phyloP scores from a whole-genome alignment of 2,797 vertebrate genomes.

The Potorous gilbertii region DNA sequence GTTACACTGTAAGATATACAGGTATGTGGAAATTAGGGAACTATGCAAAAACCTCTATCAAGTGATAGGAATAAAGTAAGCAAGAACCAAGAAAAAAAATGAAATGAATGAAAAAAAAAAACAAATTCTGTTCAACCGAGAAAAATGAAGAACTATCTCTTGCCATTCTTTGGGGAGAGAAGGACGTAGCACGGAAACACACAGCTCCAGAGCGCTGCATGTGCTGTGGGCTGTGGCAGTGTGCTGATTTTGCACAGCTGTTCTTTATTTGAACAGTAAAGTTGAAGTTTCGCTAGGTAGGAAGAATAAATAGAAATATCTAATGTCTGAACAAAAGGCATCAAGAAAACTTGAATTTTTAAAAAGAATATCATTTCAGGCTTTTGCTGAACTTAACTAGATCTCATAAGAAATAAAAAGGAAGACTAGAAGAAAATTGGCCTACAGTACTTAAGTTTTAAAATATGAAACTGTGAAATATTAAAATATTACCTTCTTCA shows the following conservation, averaged over 20 bases:
- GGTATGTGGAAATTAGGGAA: neutral
- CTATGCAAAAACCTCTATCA: neutral
- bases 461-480: neutral
- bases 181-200: neutral
- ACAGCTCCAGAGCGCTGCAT: neutral
- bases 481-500: conserved; percentile 92
- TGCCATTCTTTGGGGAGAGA: neutral
- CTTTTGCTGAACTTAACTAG: neutral
- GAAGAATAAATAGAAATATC: neutral
- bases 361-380: neutral
- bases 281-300: neutral
- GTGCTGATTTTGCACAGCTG: neutral
- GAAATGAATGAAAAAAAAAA: neutral
- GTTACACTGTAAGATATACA: neutral
- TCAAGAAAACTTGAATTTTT: neutral
- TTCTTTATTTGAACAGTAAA: neutral
- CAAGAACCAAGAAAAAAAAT: neutral
- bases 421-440: neutral
- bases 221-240: neutral
- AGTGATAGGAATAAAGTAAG: neutral
- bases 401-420: conserved; percentile 38
- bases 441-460: conserved; percentile 16
- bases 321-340: neutral
- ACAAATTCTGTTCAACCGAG: neutral
- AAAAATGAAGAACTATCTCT: neutral